Conservation (phyloP, 2,113 vertebrate genomes). For the Cynocephalus volans region DNA sequence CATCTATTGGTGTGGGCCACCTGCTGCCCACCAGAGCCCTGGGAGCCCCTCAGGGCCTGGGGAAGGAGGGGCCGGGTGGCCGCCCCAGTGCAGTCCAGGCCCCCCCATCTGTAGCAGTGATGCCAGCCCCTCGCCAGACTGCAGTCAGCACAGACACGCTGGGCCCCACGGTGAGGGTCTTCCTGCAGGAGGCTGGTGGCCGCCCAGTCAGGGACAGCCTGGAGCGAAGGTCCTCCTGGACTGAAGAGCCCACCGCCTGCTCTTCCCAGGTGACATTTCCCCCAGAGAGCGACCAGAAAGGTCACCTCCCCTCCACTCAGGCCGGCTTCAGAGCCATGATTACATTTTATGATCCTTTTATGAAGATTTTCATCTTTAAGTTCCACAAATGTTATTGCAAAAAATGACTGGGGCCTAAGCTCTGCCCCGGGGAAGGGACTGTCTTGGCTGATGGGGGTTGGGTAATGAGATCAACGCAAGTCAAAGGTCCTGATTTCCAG, state of each 20-base stretch:
- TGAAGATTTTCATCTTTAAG: conserved; percentile 54
- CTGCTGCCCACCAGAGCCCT: background rate
- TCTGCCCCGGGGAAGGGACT: background rate
- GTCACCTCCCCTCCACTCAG: conserved; percentile 51
- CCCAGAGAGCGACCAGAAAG: conserved; percentile 58
- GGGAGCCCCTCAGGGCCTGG: background rate
- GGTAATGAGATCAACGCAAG: fast-evolving
- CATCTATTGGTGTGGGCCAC: fast-evolving
- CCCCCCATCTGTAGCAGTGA: fast-evolving
- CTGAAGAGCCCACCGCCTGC: fast-evolving
- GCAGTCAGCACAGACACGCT: too few relatives aligned
- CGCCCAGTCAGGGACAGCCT: fast-evolving
- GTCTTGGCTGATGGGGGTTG: too few relatives aligned
- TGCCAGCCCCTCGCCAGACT: background rate
- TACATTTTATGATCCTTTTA: conserved; percentile 71
- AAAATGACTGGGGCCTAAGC: background rate
- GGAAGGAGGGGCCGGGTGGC: background rate
- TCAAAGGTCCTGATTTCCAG: too few relatives aligned
- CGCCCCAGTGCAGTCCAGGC: fast-evolving
- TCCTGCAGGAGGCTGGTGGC: background rate
- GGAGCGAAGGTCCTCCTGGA: fast-evolving
- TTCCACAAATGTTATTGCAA: conserved; percentile 66
- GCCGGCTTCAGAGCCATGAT: conserved; percentile 7
- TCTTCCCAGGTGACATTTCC: conserved; percentile 64
- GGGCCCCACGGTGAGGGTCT: too few relatives aligned